phyloP scores from a whole-genome alignment of 1,140 invertebrate species.

The Ctenoplectra terminalis region DNA sequence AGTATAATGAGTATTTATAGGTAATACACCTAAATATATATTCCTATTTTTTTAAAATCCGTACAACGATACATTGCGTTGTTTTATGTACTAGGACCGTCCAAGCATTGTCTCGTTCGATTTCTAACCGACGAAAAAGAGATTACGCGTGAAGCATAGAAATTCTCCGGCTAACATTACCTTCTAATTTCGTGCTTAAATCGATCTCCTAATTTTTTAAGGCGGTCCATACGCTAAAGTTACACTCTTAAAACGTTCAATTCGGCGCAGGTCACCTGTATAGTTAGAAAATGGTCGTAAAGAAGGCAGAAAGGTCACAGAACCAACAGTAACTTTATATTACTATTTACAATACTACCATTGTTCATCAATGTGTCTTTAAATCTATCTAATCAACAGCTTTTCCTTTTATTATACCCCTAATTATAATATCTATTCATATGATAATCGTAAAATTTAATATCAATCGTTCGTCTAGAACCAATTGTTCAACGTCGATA shows the following conservation, averaged over 20 bases:
- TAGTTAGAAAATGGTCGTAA: conserved; percentile 37
- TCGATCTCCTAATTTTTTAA: background rate
- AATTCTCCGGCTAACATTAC: background rate
- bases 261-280: conserved; percentile 27
- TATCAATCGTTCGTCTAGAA: background rate
- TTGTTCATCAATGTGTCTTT: no score
- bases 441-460: background rate
- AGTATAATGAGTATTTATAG: conserved; percentile 17
- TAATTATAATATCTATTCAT: background rate
- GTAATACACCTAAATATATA: background rate
- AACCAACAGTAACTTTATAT: background rate
- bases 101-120: background rate
- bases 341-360: no score
- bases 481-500: background rate
- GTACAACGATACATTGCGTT: no score
- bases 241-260: conserved; percentile 2
- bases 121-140: conserved; percentile 1
- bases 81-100: no score
- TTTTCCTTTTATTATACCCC: background rate
- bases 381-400: background rate
- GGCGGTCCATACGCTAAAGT: conserved; percentile 4
- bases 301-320: conserved; percentile 16
- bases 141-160: background rate
- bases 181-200: background rate
- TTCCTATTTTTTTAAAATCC: no score